phyloP scores from a whole-genome alignment of 2,113 vertebrate genomes.

The Dascyllus trimaculatus region DNA sequence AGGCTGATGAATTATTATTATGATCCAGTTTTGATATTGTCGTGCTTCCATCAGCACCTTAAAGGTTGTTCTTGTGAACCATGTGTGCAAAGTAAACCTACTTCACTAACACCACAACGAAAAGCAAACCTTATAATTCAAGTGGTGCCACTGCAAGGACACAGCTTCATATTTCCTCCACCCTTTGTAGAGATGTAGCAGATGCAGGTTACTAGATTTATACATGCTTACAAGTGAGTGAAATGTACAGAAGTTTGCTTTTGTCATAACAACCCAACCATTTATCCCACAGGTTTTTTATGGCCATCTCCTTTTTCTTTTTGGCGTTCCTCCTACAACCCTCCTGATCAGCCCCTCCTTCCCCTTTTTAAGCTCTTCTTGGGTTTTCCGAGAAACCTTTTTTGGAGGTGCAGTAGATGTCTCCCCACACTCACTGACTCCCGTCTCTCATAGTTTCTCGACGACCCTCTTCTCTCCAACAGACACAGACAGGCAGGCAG shows the following conservation, averaged over 20 bases:
- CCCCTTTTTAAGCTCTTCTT: neutral
- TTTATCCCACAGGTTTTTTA: constrained; percentile 58
- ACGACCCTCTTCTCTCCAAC: constrained; percentile 81
- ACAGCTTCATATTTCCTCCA: no score
- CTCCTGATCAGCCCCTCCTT: constrained; percentile 2
- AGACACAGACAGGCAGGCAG: constrained; percentile 82
- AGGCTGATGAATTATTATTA: no score
- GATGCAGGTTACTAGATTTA: neutral
- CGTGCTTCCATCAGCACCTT: no score
- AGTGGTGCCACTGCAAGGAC: no score
- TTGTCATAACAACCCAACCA: constrained; percentile 40
- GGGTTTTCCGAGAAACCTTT: neutral
- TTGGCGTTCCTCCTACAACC: neutral
- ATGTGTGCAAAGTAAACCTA: no score
- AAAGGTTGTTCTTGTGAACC: no score
- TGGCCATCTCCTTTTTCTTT: neutral
- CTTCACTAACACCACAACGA: no score
- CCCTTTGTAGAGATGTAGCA: no score
- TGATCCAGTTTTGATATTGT: no score
- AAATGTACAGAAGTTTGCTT: constrained; percentile 18
- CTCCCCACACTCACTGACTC: constrained; percentile 15
- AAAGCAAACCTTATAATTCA: no score
- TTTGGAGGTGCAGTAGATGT: constrained; percentile 42
- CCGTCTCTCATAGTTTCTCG: constrained; percentile 59
- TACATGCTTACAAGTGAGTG: neutral